Conservation (phyloP, 2,113 vertebrate genomes). For the Anoura caudifer region DNA sequence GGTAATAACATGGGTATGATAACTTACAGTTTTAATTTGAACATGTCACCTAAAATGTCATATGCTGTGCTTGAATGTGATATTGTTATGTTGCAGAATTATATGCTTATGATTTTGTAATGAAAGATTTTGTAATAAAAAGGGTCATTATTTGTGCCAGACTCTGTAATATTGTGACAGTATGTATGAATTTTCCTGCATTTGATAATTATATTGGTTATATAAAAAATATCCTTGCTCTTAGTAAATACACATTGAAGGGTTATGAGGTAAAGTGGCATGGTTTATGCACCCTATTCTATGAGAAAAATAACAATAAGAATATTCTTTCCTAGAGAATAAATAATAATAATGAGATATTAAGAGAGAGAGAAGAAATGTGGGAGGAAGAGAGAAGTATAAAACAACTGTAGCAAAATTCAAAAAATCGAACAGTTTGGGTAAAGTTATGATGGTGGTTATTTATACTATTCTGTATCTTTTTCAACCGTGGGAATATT, state of each 20-base stretch:
- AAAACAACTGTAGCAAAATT: neutral
- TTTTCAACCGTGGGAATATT: conserved; percentile 8
- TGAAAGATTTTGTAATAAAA: too few species aligned
- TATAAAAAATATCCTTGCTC: neutral
- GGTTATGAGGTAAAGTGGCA: neutral
- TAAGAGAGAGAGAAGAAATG: neutral
- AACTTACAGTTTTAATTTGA: too few species aligned
- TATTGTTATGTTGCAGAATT: too few species aligned
- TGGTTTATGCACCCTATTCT: neutral
- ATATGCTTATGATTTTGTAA: too few species aligned
- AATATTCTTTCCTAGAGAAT: neutral
- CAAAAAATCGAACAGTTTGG: neutral
- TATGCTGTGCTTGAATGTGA: too few species aligned
- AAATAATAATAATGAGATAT: neutral
- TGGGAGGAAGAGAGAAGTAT: neutral
- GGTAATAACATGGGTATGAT: too few species aligned
- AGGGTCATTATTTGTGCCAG: too few species aligned
- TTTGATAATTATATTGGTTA: neutral
- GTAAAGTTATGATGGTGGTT: neutral
- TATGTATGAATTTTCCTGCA: conserved; percentile 31
- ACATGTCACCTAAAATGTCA: too few species aligned
- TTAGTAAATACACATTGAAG: neutral
- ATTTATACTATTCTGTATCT: neutral
- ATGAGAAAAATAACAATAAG: neutral
- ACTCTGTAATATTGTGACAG: neutral